Conservation (phyloP, 2,888 invertebrate species). For the Luperina nickerlii region DNA sequence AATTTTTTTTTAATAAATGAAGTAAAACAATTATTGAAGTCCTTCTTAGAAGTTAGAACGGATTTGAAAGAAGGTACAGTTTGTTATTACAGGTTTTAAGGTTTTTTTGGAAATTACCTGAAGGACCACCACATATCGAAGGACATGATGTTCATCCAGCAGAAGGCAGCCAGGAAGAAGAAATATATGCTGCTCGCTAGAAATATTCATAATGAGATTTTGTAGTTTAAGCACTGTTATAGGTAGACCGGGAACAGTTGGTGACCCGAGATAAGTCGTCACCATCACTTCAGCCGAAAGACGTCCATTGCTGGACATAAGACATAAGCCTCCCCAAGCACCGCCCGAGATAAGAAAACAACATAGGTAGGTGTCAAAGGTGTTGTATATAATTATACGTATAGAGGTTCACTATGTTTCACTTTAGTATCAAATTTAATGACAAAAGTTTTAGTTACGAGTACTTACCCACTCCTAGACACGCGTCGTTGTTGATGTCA, state of each 20-base stretch:
- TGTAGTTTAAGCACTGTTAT: background rate
- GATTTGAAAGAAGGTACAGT: background rate
- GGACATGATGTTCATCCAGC: constrained; percentile 86
- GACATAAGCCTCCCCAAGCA: background rate
- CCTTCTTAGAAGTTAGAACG: background rate
- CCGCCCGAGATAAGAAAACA: background rate
- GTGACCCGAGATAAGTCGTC: background rate
- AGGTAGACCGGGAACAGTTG: background rate
- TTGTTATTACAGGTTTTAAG: background rate
- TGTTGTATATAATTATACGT: no score
- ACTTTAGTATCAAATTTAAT: no score
- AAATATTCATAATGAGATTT: constrained; percentile 37
- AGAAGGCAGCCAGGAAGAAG: constrained; percentile 81
- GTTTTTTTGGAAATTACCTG: constrained; percentile 71
- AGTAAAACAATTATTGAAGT: background rate
- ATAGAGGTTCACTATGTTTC: no score
- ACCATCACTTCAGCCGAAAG: background rate
- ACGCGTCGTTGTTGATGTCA: constrained; percentile 40
- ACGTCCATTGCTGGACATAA: background rate
- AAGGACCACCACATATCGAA: constrained; percentile 87
- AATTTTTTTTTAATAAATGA: background rate
- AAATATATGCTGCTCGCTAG: constrained; percentile 78
- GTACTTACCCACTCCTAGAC: constrained; percentile 74
- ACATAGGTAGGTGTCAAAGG: no score
- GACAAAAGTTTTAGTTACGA: no score